Evolutionary conservation across 2,888 invertebrate species (phyloP).

Genomic region (Andrena hattorfiana): DNA sequence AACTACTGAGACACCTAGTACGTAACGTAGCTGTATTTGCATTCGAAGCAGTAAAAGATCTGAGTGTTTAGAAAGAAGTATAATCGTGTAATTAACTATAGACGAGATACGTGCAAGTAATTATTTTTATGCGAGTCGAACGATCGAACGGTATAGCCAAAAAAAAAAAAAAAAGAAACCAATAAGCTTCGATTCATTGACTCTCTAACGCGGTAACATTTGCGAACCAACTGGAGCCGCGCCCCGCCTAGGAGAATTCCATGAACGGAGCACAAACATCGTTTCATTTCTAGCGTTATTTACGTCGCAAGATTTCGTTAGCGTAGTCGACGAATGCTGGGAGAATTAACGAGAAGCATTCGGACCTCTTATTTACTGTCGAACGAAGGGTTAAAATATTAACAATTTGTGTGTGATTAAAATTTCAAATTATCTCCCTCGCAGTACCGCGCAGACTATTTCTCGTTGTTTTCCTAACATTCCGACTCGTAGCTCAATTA

Average conservation of each 20-base stretch:
- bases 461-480: constrained; percentile 40
- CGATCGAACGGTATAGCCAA: constrained; percentile 47
- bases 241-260: constrained; percentile 35
- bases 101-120: constrained; percentile 65
- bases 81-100: constrained; percentile 72
- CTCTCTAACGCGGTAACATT: constrained; percentile 25
- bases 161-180: constrained; percentile 8
- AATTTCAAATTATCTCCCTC: background rate
- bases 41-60: constrained; percentile 73
- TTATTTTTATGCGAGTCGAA: constrained; percentile 64
- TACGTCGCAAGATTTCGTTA: background rate
- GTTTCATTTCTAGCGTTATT: constrained; percentile 20
- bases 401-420: background rate
- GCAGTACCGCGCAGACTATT: background rate
- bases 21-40: constrained; percentile 72
- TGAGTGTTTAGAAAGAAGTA: constrained; percentile 77
- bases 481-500: constrained; percentile 5
- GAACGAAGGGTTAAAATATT: too few relatives aligned
- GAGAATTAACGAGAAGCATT: constrained; percentile 35
- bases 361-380: too few relatives aligned
- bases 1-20: constrained; percentile 73
- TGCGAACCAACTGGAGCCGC: constrained; percentile 31
- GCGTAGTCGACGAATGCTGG: background rate
- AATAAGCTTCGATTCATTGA: constrained; percentile 49
- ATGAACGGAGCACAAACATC: constrained; percentile 17